phyloP scores from a whole-genome alignment of 2,797 vertebrate genomes.

The Lithobates pipiens region DNA sequence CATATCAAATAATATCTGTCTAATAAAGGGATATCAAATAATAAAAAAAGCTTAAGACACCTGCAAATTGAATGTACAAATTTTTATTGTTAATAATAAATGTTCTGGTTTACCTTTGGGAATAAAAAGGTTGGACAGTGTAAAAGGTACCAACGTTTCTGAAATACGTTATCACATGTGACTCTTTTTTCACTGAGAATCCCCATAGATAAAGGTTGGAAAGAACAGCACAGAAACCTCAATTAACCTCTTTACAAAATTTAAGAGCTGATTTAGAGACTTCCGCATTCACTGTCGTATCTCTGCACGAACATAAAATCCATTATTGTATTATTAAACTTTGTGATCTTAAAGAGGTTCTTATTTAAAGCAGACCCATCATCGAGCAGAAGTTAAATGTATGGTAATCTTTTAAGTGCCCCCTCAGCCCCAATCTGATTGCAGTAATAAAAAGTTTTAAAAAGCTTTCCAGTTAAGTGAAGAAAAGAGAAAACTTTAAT shows the following conservation, averaged over 20 bases:
- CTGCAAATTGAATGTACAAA: too few relatives aligned
- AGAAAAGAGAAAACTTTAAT: too few relatives aligned
- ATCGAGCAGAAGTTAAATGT: too few relatives aligned
- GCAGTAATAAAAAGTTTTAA: too few relatives aligned
- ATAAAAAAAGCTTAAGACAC: too few relatives aligned
- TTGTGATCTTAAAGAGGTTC: slow-evolving; percentile 7
- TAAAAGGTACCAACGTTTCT: slow-evolving; percentile 21
- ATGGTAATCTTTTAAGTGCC: too few relatives aligned
- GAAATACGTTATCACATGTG: slow-evolving; percentile 25
- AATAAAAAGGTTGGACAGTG: slow-evolving; percentile 24
- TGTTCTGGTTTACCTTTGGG: not conserved
- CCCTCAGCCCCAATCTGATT: too few relatives aligned
- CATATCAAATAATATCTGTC: too few relatives aligned
- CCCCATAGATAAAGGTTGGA: slow-evolving; percentile 18
- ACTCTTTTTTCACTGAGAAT: not conserved
- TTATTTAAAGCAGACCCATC: too few relatives aligned
- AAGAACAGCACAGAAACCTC: slow-evolving; percentile 38
- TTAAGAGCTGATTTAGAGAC: slow-evolving; percentile 39
- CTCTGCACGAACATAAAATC: slow-evolving; percentile 5
- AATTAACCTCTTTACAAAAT: slow-evolving; percentile 53
- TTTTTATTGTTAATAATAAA: not conserved
- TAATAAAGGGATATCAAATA: too few relatives aligned
- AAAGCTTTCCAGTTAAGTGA: too few relatives aligned
- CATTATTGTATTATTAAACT: slow-evolving; percentile 17
- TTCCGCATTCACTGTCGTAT: slow-evolving; percentile 24